Evolutionary conservation across 2,888 invertebrate species (phyloP).

Genomic region (Abrostola triplasia): DNA sequence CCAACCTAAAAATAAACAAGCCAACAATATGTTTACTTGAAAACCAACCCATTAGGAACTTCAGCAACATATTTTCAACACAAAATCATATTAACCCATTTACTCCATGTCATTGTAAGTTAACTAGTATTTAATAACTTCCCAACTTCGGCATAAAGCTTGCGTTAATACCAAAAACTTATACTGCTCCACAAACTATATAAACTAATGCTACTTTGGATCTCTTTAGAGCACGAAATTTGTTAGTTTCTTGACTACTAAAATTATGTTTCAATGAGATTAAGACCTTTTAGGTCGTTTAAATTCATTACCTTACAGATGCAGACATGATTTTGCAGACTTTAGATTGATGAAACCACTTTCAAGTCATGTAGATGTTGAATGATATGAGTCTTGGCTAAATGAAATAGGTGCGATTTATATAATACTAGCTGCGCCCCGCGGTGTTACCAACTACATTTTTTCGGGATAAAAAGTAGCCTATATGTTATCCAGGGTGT

Average conservation of each 20-base stretch:
- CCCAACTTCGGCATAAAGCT: constrained; percentile 35
- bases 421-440: no score
- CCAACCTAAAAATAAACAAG: neutral
- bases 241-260: constrained; percentile 10
- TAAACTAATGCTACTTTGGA: constrained; percentile 25
- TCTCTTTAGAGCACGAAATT: constrained; percentile 34
- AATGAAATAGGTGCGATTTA: no score
- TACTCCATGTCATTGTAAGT: constrained; percentile 37
- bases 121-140: constrained; percentile 47
- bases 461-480: no score
- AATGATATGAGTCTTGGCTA: no score
- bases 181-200: constrained; percentile 28
- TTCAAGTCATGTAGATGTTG: no score
- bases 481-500: no score
- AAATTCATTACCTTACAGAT: neutral
- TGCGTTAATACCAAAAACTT: constrained; percentile 34
- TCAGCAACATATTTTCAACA: constrained; percentile 14
- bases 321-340: neutral
- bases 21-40: neutral
- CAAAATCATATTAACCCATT: constrained; percentile 34
- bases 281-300: neutral
- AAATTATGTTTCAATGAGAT: constrained; percentile 4
- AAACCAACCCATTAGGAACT: constrained; percentile 7
- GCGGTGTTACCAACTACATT: no score
- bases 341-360: neutral